phyloP scores from a whole-genome alignment of 2,113 vertebrate genomes.

The Rhabdornis inornatus region DNA sequence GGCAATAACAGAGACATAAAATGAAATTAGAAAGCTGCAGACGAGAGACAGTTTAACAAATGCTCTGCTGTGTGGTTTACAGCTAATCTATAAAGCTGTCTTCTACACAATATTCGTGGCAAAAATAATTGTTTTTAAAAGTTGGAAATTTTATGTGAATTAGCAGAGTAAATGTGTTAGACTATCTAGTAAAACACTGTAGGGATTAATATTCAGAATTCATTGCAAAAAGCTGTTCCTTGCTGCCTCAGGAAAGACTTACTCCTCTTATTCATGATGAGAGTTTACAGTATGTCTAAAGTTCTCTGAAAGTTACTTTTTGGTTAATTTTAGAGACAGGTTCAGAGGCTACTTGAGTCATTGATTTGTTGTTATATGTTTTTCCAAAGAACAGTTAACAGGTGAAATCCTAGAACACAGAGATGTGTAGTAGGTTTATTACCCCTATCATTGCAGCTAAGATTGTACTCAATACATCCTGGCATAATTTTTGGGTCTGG shows the following conservation, averaged over 20 bases:
- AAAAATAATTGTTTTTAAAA: slow-evolving; percentile 27
- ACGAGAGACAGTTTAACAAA: background rate
- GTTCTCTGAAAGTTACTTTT: background rate
- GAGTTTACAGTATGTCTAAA: background rate
- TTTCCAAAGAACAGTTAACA: background rate
- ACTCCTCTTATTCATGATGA: background rate
- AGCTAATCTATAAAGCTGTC: slow-evolving; percentile 35
- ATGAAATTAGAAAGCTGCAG: slow-evolving; percentile 35
- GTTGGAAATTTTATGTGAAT: slow-evolving; percentile 12
- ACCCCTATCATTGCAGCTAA: background rate
- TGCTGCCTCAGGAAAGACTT: background rate
- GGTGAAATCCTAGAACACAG: background rate
- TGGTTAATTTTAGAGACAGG: background rate
- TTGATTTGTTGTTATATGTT: background rate
- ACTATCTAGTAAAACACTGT: background rate
- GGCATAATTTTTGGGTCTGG: background rate
- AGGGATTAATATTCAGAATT: slow-evolving; percentile 11
- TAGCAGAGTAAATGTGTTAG: background rate
- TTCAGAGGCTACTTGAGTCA: background rate
- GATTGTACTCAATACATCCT: background rate
- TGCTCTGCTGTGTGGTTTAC: background rate
- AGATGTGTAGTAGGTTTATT: background rate
- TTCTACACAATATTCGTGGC: background rate
- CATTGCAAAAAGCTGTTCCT: background rate
- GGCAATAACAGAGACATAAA: slow-evolving; percentile 3